Evolutionary conservation across 2,113 vertebrate species (phyloP), one percentile per base, ranked within the genome.

Genomic region (Gymnobelideus leadbeateri): DNA sequence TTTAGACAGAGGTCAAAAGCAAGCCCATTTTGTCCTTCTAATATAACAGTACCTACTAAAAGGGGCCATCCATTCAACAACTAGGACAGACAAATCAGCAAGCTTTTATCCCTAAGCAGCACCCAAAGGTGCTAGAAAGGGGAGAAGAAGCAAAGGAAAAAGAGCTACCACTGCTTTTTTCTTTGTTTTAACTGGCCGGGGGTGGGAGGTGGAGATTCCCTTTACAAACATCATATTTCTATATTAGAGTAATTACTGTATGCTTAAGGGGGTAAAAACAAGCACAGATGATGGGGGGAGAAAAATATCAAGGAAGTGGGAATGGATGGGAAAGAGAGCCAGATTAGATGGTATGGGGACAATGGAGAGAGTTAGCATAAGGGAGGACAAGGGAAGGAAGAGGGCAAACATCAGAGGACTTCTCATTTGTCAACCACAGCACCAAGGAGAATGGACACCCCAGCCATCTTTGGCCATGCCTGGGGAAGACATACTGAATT

Each of bases 351-450:
- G 1, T 57, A 21, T 90, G 52, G 93, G 23, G 37, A 28, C 31
- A 61, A 54, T 2, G 4, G 26, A 46, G n/a, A 90, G 53, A 94
- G 52, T 68, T 91, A 89, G 47, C 23, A 55, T 92, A 92, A 51
- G 26, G 9, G 54, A 37, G 37, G 8, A 95, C 95, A 97, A 96
- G 89, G 92, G 92, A 92, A 97, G 96, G 91, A 94, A 91, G 3
- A 98, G 94, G 97, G 97, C 43, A 84, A 84, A 8, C 43, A 84
- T 43, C n/a, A 43, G 16, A 21, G n/a, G 3, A 21, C 7, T 43
- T 84, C n/a, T n/a, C 19, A 84, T 84, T 84, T 43, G 7, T n/a
- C 68, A 84, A 84, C n/a, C n/a, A 84, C 21, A 23, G 16, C 19
- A 84, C n/a, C 68, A 84, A 43, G 68, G n/a, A 84, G 37, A 84